A percentile compares a stretch with the other conserved stretches of the same genome.
Conservation (phyloP, 2,113 vertebrate species). For the Ochotona princeps region DNA sequence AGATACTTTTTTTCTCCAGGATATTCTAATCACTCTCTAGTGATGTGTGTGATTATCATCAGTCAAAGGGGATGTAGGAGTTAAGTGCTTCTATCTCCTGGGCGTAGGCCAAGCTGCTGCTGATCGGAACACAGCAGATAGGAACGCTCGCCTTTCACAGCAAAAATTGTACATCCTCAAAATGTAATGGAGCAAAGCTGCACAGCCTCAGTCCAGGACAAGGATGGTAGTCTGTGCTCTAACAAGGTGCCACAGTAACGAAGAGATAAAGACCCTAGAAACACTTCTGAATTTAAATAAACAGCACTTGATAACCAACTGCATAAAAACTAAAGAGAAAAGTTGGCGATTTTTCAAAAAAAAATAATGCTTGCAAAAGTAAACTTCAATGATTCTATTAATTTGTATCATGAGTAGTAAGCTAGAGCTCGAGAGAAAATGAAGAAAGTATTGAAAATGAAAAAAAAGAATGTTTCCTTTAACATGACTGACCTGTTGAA, state of each 20-base stretch:
- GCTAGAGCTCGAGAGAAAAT: background rate
- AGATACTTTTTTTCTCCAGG: background rate
- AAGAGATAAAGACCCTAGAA: background rate
- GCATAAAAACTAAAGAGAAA: background rate
- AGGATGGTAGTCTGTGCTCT: background rate
- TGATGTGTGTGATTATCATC: too few species aligned
- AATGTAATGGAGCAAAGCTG: background rate
- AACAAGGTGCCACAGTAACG: background rate
- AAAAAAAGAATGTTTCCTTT: background rate
- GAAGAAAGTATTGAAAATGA: background rate
- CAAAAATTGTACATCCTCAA: background rate
- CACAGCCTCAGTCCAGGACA: background rate
- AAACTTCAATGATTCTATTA: background rate
- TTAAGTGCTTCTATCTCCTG: too few species aligned
- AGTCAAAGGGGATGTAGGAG: too few species aligned
- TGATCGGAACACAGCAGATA: background rate
- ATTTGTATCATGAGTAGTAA: background rate
- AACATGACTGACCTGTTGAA: background rate
- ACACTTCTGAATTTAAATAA: background rate
- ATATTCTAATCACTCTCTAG: background rate
- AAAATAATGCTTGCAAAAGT: background rate
- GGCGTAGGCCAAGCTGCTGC: background rate
- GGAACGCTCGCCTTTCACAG: background rate
- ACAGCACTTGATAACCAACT: background rate
- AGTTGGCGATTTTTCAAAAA: background rate